A percentile compares a stretch with the other conserved stretches of the same genome.
These are phyloP conservation scores for Aethina tumida DNA, from an alignment of 1,140 invertebrate species.

Conservation along the genomic window DNA sequence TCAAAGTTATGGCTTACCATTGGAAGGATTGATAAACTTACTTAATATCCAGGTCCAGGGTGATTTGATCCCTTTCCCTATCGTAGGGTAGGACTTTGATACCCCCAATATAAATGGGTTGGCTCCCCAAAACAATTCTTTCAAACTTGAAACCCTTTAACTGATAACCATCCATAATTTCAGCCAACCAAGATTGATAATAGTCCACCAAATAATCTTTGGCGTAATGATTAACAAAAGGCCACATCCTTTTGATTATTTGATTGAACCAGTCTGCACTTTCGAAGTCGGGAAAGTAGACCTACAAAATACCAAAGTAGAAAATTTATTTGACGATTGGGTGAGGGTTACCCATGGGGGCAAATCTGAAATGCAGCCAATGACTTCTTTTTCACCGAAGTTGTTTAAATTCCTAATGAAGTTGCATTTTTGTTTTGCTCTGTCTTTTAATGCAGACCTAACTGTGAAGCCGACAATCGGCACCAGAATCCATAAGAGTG, in stretches of 20 bases:
- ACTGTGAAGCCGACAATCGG: too few relatives aligned
- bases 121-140: constrained; percentile 16
- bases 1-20: neutral
- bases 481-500: too few relatives aligned
- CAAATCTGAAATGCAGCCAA: constrained; percentile 13
- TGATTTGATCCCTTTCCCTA: constrained; percentile 83
- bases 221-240: constrained; percentile 18
- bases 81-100: constrained; percentile 91
- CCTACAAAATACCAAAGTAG: constrained; percentile 13
- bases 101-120: constrained; percentile 59
- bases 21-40: constrained; percentile 40
- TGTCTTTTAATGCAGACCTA: too few relatives aligned
- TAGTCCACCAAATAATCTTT: constrained; percentile 13
- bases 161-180: constrained; percentile 15
- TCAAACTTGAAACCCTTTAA: constrained; percentile 19
- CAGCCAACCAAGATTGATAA: constrained; percentile 12
- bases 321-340: constrained; percentile 1
- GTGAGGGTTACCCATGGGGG: constrained; percentile 19
- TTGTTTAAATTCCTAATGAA: too few relatives aligned
- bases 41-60: constrained; percentile 88
- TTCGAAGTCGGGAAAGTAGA: constrained; percentile 22
- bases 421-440: too few relatives aligned
- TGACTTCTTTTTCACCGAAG: constrained; percentile 19
- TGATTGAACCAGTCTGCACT: constrained; percentile 23
- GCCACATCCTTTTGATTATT: constrained; percentile 21